Base-by-base conservation (phyloP, 2,113 vertebrate species). In the Leucoraja erinaceus region DNA sequence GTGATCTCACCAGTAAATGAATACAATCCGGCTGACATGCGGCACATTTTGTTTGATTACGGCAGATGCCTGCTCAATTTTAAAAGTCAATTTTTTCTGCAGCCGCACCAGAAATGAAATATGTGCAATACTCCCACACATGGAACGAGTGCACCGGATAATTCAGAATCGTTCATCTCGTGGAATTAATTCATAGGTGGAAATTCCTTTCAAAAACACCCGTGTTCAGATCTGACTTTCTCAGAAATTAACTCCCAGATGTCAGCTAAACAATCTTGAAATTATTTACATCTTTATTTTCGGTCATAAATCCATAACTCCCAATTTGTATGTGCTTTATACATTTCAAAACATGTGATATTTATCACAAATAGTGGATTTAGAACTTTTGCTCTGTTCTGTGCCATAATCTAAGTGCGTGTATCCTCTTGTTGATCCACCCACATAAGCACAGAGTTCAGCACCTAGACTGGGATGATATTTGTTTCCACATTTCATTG, bases 371-470 rank as follows among this genome's bases (percentile, higher is more conserved):
- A 88, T 88, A 88, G 63, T 66, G n/a, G 28, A 33, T 59, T n/a
- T 31, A 88, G 83, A 88, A 88, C 14, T 6, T 54, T 74, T 91
- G 90, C 68, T 72, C 18, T 3, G 66, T 28, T 72, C 18, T 3
- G 66, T 28, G 31, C 90, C 63, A 91, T 33, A 38, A 25, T 91
- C 88, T 31, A 90, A 31, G 63, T 68, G 63, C 31, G 63, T 20
- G 61, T 68, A 72, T 91, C 56, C 33, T 72, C 68, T 72, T 72
- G 38, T 33, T 9, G 38, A 72, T 91, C 90, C 47, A 54, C 90
- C 83, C 90, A 70, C 68, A 91, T 31, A 91, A 38, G 68, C 88
- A 33, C 88, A 91, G 31, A 91, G 88, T 91, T 91, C 72, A 91
- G 63, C 90, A 72, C 68, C 31, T 47, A 54, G 20, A 91, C 68